Evolutionary conservation across 2,113 vertebrate species (phyloP).

Genomic region (Romanogobio albipinnatus): DNA sequence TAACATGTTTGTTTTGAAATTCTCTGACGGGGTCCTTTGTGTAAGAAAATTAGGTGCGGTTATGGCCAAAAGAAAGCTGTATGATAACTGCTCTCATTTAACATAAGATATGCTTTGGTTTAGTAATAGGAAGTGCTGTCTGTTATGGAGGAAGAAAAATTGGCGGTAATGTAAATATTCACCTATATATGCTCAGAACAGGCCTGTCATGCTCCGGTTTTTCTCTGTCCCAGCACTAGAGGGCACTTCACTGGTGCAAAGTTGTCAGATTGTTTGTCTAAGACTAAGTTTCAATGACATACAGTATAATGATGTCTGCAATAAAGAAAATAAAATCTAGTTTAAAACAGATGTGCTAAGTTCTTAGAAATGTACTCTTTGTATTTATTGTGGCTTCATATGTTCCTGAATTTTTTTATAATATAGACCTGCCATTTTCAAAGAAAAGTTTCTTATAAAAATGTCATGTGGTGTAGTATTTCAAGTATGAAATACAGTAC

Average conservation of each 20-base stretch:
- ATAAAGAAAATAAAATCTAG: background rate
- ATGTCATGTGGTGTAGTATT: background rate
- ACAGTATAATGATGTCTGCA: background rate
- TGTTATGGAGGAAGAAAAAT: background rate
- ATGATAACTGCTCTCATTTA: background rate
- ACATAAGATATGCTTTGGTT: background rate
- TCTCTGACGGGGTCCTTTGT: background rate
- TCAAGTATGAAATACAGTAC: background rate
- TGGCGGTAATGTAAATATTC: background rate
- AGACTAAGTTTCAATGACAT: background rate
- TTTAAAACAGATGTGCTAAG: background rate
- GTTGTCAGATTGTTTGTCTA: background rate
- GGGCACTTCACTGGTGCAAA: conserved; percentile 29
- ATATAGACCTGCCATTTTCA: too few species aligned
- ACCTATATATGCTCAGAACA: background rate
- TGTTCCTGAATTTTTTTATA: too few species aligned
- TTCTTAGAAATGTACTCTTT: background rate
- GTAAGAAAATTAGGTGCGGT: background rate
- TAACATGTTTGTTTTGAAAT: background rate
- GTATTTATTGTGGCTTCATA: too few species aligned
- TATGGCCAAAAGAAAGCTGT: background rate
- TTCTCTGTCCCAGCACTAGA: conserved; percentile 44
- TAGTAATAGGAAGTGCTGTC: background rate
- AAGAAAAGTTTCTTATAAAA: too few species aligned
- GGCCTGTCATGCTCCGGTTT: background rate